Base-by-base conservation (phyloP, 2,888 invertebrate genomes). In the Callosobruchus maculatus region DNA sequence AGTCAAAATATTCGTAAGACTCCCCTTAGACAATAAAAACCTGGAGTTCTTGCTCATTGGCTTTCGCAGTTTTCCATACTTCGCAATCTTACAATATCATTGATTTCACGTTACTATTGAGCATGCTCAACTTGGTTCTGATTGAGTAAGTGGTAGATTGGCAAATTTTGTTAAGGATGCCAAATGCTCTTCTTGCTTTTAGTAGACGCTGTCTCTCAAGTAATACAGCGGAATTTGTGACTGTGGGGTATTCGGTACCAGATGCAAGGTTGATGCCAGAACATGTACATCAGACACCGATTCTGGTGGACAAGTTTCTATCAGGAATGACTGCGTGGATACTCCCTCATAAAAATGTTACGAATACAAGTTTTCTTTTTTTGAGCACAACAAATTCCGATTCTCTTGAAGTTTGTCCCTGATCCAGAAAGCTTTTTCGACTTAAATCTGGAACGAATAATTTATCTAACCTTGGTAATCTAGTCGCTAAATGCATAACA, bases 271-370 rank as follows among this genome's bases (percentile, higher is more conserved):
- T 2, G 98, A 97, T 0, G 97, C 97, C 85, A 99, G 93, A 49
- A 99, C 90, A 81, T 98, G 96, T 0, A 98, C 94, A 88, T 99
- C 99, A 0, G 99, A 99, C 73, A 99, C 94, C 0, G 95, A 93
- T 0, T 99, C 99, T 0, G 99, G 99, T 75, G 96, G 94, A 80
- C 97, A 97, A 13, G 97, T 97, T 87, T 99, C 99, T 78, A 99
- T 86, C 49, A 99, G 88, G 86, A 99, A 97, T 70, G 94, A 94
- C 84, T 99, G 94, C 69, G 98, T 89, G 67, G 94, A 89, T 89
- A 98, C 94, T 9, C 99, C 99, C n/a, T 94, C 93, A 82, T 93
- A 93, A 20, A 99, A 93, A 92, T 70, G 90, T 90, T 0, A 92
- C 91, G 21, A 95, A 92, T 20, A 98, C 96, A 73, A 98, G 86